Conservation (phyloP, 2,888 invertebrate species). For the Ennomos quercinarius region DNA sequence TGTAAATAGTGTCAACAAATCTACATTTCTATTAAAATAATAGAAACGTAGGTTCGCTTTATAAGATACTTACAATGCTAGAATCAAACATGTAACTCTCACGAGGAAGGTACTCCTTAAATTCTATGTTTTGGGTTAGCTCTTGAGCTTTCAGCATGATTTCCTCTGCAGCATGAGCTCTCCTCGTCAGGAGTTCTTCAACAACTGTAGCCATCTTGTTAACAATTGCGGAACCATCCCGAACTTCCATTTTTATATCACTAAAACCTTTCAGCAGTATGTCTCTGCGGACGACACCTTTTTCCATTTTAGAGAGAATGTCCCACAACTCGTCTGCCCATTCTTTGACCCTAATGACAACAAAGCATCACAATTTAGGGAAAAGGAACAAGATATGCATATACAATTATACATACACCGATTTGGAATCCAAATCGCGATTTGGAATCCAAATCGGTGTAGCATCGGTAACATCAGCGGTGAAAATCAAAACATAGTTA, state of each 20-base stretch:
- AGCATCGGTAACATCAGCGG: too few species aligned
- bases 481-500: too few species aligned
- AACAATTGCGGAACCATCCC: slow-evolving; percentile 70
- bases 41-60: too few species aligned
- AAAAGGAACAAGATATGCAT: too few species aligned
- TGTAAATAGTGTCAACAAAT: too few species aligned
- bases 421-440: too few species aligned
- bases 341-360: slow-evolving; percentile 56
- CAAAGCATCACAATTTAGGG: too few species aligned
- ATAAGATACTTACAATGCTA: slow-evolving; percentile 64
- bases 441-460: too few species aligned
- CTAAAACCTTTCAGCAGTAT: slow-evolving; percentile 63
- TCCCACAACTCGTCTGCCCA: slow-evolving; percentile 72
- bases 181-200: slow-evolving; percentile 59
- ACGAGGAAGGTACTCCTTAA: slow-evolving; percentile 44
- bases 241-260: slow-evolving; percentile 58
- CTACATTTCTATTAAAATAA: too few species aligned
- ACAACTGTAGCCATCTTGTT: slow-evolving; percentile 62
- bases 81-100: slow-evolving; percentile 59
- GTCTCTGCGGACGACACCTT: slow-evolving; percentile 63
- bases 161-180: slow-evolving; percentile 66
- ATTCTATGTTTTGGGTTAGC: slow-evolving; percentile 48
- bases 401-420: too few species aligned
- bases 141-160: slow-evolving; percentile 73
- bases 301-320: slow-evolving; percentile 59